Evolutionary conservation across 2,797 vertebrate genomes (phyloP).

Genomic region (Falco cherrug): DNA sequence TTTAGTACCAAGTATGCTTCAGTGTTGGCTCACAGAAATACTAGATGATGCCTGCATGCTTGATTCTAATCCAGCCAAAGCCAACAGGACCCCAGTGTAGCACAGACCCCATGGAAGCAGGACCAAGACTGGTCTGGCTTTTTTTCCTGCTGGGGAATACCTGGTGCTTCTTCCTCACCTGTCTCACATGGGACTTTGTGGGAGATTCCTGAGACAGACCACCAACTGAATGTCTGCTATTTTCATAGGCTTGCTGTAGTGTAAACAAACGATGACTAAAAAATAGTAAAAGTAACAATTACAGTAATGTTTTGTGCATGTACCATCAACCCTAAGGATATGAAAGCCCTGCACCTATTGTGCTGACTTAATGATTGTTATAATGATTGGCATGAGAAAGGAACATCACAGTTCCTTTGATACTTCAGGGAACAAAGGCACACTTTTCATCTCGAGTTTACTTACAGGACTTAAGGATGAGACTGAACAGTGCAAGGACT

Average conservation of each 20-base stretch:
- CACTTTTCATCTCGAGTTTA: neutral
- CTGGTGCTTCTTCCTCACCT: neutral
- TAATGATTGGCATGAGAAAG: slow-evolving; percentile 29
- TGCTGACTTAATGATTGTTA: slow-evolving; percentile 18
- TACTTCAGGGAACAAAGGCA: slow-evolving; percentile 43
- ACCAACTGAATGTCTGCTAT: neutral
- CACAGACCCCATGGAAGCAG: neutral
- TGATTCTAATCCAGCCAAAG: neutral
- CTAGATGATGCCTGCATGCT: neutral
- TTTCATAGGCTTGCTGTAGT: neutral
- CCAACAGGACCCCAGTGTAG: neutral
- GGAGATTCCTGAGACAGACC: neutral
- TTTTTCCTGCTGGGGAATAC: neutral
- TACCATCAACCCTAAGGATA: slow-evolving; percentile 13
- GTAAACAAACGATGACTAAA: slow-evolving; percentile 35
- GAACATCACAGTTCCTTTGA: slow-evolving; percentile 39
- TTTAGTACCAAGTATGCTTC: neutral
- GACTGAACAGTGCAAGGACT: neutral
- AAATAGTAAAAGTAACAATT: slow-evolving; percentile 54
- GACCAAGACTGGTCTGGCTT: neutral
- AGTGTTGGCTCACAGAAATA: neutral
- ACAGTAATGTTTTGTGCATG: slow-evolving; percentile 1
- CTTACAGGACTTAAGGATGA: slow-evolving; percentile 14
- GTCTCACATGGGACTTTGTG: neutral
- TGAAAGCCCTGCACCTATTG: neutral